phyloP scores from a whole-genome alignment of 1,140 invertebrate genomes.

The Laupala kohalensis region DNA sequence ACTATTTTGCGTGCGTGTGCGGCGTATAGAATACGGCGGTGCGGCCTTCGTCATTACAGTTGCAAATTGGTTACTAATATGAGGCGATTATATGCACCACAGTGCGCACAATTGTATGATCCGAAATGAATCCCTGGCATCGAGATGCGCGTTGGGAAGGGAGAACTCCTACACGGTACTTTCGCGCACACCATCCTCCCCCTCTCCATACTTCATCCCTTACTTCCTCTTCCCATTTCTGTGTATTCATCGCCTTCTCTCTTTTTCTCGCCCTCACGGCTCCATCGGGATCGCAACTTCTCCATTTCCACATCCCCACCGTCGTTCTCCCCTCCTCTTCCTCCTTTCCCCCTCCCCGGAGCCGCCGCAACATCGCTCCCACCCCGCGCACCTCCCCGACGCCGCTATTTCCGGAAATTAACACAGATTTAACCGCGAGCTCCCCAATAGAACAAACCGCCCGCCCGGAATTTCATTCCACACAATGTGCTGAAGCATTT shows the following conservation, averaged over 20 bases:
- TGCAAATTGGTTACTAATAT: conserved; percentile 8
- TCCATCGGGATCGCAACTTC: neutral
- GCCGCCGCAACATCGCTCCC: no score
- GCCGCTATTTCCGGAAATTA: conserved; percentile 1
- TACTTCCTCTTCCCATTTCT: no score
- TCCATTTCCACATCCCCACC: neutral
- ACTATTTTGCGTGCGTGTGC: neutral
- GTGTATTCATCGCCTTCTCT: neutral
- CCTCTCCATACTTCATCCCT: no score
- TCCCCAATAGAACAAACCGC: neutral
- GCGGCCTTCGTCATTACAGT: neutral
- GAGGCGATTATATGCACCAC: conserved; percentile 4
- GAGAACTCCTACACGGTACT: neutral
- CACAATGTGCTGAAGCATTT: conserved; percentile 2
- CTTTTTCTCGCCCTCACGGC: no score
- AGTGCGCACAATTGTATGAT: neutral
- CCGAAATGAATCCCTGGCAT: neutral
- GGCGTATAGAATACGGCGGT: neutral
- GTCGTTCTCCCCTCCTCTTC: neutral
- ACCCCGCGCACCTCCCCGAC: no score
- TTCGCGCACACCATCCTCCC: neutral
- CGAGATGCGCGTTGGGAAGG: no score
- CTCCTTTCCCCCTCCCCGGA: neutral
- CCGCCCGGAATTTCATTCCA: neutral
- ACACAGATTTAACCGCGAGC: conserved; percentile 3